These are phyloP conservation scores for Hydrocynus forskahlii DNA, from an alignment of 2,797 vertebrate genomes.

Conservation along the genomic window DNA sequence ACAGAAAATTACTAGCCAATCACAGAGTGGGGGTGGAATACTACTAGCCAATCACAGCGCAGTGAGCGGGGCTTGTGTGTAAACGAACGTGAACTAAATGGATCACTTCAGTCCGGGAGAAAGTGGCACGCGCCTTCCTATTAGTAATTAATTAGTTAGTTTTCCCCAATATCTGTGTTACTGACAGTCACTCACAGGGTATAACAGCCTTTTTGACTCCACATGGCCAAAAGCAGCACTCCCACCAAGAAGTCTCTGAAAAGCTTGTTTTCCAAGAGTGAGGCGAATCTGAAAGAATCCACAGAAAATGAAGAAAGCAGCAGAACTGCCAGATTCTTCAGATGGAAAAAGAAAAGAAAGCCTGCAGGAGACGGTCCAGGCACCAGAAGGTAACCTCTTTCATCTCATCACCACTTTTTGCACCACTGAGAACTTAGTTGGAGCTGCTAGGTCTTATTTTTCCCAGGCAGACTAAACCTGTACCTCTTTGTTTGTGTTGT, in stretches of 20 bases:
- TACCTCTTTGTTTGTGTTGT: too few relatives aligned
- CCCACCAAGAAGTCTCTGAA: constrained; percentile 41
- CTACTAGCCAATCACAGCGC: neutral
- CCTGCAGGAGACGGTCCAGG: neutral
- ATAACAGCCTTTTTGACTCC: neutral
- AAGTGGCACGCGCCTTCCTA: neutral
- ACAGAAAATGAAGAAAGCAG: constrained; percentile 19
- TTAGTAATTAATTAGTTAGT: too few relatives aligned
- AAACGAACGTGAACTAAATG: neutral
- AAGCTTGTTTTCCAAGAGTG: constrained; percentile 59
- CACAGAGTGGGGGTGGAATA: neutral
- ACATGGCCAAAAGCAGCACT: constrained; percentile 46
- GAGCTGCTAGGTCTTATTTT: neutral
- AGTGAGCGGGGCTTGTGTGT: neutral
- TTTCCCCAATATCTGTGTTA: too few relatives aligned
- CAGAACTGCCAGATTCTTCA: constrained; percentile 34
- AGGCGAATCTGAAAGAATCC: constrained; percentile 45
- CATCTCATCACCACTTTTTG: neutral
- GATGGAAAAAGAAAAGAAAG: constrained; percentile 51
- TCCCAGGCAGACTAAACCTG: too few relatives aligned
- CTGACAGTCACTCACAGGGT: too few relatives aligned
- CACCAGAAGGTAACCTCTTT: neutral
- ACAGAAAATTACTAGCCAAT: neutral
- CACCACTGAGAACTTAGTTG: neutral
- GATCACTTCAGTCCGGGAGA: neutral